phyloP scores from a whole-genome alignment of 2,113 vertebrate genomes.

The Podarcis muralis region DNA sequence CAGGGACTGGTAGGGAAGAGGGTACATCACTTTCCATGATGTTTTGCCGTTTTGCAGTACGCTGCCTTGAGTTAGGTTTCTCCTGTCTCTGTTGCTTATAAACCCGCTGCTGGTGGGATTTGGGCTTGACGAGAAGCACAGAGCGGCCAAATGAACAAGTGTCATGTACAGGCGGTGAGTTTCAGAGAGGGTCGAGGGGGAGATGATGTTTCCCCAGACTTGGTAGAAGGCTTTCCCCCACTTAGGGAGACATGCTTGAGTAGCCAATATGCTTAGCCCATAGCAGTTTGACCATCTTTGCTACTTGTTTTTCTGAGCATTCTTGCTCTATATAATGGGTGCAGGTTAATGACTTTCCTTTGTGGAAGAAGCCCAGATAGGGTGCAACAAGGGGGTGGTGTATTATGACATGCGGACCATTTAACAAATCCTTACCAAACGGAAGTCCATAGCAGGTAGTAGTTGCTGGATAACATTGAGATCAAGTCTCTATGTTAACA shows the following conservation, averaged over 20 bases:
- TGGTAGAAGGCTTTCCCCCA: not conserved
- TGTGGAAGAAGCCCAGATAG: not conserved
- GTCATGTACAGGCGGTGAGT: not conserved
- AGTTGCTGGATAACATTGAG: not conserved
- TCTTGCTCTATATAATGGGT: not conserved
- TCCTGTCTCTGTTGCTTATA: not conserved
- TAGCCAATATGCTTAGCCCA: not conserved
- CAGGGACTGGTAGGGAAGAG: not conserved
- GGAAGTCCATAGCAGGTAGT: not conserved
- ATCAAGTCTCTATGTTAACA: not conserved
- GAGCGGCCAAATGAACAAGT: not conserved
- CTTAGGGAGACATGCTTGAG: not conserved
- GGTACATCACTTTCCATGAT: not conserved
- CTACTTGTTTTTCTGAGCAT: not conserved
- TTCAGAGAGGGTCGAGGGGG: not conserved
- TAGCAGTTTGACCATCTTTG: not conserved
- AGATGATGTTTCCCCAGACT: not conserved
- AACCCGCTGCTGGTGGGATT: not conserved
- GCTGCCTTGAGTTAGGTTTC: not conserved
- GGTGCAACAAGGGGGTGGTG: not conserved
- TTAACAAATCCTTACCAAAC: not conserved
- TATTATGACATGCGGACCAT: not conserved
- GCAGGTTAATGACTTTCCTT: not conserved
- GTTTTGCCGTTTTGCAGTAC: not conserved
- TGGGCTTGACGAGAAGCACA: no score